These are phyloP conservation scores for Thereva unica DNA, from an alignment of 2,888 invertebrate genomes.

Conservation along the genomic window DNA sequence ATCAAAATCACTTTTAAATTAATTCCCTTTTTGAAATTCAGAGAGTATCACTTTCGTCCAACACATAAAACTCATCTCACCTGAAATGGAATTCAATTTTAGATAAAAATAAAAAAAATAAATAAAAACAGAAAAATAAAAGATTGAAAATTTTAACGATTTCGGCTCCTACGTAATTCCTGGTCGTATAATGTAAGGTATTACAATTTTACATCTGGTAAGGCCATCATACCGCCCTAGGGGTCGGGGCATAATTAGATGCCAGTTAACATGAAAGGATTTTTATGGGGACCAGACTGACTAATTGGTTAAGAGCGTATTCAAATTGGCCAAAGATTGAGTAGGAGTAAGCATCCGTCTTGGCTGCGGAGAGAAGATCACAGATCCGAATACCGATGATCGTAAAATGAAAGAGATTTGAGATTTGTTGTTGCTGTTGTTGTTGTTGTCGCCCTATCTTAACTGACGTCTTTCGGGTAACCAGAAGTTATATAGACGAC, in stretches of 20 bases:
- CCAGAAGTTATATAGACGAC: neutral
- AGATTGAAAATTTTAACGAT: neutral
- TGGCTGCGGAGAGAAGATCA: neutral
- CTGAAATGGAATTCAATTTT: too few species aligned
- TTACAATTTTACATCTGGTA: too few species aligned
- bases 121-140: neutral
- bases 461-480: constrained; percentile 11
- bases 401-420: constrained; percentile 20
- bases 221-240: too few species aligned
- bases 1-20: too few species aligned
- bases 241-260: constrained; percentile 26
- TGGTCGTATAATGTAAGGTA: neutral
- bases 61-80: too few species aligned
- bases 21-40: too few species aligned
- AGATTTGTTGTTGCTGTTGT: constrained; percentile 25
- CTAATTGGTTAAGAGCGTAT: constrained; percentile 17
- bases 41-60: too few species aligned
- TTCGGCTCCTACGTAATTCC: neutral
- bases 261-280: constrained; percentile 7
- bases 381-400: constrained; percentile 10
- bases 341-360: constrained; percentile 12
- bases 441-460: constrained; percentile 14
- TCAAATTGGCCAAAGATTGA: neutral
- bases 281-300: constrained; percentile 27
- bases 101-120: too few species aligned